phyloP scores from a whole-genome alignment of 2,888 invertebrate genomes.

The Agriopis aurantiaria region DNA sequence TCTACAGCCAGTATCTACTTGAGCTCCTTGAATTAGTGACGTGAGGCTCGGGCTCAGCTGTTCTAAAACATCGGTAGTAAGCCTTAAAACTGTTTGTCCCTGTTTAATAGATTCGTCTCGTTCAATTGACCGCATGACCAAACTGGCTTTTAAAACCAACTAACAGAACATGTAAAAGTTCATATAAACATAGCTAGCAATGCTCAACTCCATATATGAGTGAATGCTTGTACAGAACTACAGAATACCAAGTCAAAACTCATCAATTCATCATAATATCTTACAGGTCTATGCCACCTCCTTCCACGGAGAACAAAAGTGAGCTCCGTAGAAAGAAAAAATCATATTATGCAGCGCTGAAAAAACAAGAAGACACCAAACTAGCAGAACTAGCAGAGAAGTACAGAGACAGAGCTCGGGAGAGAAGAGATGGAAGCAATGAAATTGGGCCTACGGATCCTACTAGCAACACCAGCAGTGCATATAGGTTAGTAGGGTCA shows the following conservation, averaged over 20 bases:
- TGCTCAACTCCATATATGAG: no score
- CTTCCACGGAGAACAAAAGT: conserved; percentile 89
- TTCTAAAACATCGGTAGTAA: background rate
- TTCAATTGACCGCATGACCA: background rate
- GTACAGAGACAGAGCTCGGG: conserved; percentile 96
- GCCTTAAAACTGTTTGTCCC: background rate
- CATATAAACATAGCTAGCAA: no score
- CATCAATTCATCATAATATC: background rate
- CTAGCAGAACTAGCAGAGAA: conserved; percentile 97
- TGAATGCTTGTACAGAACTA: background rate
- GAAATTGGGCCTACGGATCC: conserved; percentile 94
- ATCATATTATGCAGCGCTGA: conserved; percentile 96
- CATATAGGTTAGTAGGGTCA: conserved; percentile 84
- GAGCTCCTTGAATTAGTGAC: no score
- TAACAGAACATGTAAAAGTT: no score
- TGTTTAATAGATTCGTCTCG: background rate
- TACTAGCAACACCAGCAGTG: conserved; percentile 93
- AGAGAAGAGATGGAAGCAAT: conserved; percentile 95
- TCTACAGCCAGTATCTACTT: background rate
- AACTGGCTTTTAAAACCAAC: background rate
- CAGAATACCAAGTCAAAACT: background rate
- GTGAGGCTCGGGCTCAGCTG: background rate
- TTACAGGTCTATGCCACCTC: conserved; percentile 78
- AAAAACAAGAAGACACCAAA: conserved; percentile 98
- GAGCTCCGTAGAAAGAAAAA: conserved; percentile 97